Base-by-base conservation (phyloP, 1,140 invertebrate genomes). In the Trissolcus basalis region DNA sequence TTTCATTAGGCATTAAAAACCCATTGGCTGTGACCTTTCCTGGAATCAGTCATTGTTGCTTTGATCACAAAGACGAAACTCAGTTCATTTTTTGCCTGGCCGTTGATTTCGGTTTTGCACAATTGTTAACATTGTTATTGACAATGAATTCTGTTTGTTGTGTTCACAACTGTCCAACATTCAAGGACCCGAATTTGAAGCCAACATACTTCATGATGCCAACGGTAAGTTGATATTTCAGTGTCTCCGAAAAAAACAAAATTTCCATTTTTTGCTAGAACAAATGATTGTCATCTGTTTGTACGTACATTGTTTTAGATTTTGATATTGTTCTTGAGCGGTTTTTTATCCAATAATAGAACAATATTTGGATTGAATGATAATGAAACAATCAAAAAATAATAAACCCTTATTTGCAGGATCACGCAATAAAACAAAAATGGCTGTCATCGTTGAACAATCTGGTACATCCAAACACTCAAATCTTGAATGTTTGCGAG, bases 361-460 rank as follows among this genome's bases (percentile, higher is more conserved):
- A n/a, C n/a, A n/a, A n/a, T n/a, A n/a, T n/a, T n/a, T n/a, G n/a
- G n/a, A n/a, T n/a, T n/a, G n/a, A n/a, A n/a, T n/a, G n/a, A n/a
- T n/a, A n/a, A n/a, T n/a, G n/a, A n/a, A n/a, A n/a, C n/a, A n/a
- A n/a, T n/a, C n/a, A n/a, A n/a, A n/a, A n/a, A n/a, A 32, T 10
- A 16, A 19, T 19, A 50, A 33, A 12, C 10, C 35, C 15, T 1
- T 32, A 11, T 53, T 7, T 41, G 12, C 32, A 61, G 58, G 58
- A 61, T 13, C 35, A 19, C 43, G 12, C 12, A 12, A 47, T 64
- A 0, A 64, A 64, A 47, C 14, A 55, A 43, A 9, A 64, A 48
- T 64, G 60, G 60, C 9, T 64, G n/a, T 54, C 53, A 39, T 39
- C 60, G 9, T 27, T 64, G 19, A 64, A 64, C n/a, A 64, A 54